Percentiles rank a stretch among this genome's conserved stretches.
Conservation (phyloP, 30 jellyfish, hydroid and myxozoan species). For the Phacellophora camtschatica region DNA sequence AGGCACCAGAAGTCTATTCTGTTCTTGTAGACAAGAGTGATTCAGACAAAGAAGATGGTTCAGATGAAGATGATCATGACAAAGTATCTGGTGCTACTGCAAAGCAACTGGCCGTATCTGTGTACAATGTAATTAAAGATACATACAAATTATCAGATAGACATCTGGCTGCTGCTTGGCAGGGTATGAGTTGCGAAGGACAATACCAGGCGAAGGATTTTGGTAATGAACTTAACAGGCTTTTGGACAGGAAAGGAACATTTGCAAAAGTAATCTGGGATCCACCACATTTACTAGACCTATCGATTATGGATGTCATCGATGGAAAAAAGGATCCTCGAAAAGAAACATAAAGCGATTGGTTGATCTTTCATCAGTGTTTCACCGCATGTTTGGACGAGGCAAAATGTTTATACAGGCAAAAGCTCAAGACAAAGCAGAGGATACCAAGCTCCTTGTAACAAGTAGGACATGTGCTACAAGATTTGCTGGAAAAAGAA, state of each 20-base stretch:
- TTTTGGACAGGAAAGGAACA: neutral
- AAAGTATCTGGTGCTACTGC: neutral
- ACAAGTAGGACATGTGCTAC: constrained; percentile 21
- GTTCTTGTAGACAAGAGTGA: neutral
- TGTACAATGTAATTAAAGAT: too few species aligned
- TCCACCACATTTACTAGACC: constrained; percentile 27
- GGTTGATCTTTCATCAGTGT: neutral
- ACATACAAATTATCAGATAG: neutral
- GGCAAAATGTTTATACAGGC: constrained; percentile 17
- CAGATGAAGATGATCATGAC: neutral
- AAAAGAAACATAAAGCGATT: neutral
- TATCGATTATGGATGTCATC: neutral
- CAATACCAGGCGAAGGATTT: constrained; percentile 9
- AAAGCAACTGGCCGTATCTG: too few species aligned
- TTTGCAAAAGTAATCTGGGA: constrained; percentile 6
- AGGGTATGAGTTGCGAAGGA: constrained; percentile 19
- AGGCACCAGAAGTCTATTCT: constrained; percentile 16
- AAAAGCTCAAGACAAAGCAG: neutral
- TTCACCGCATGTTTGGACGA: neutral
- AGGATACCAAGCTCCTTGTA: neutral
- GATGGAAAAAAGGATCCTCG: neutral
- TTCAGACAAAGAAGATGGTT: neutral
- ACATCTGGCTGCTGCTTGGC: neutral
- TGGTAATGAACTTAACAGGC: neutral
- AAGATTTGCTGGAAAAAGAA: neutral